Evolutionary conservation across 2,888 invertebrate genomes (phyloP).

Genomic region (Meteorus colon): DNA sequence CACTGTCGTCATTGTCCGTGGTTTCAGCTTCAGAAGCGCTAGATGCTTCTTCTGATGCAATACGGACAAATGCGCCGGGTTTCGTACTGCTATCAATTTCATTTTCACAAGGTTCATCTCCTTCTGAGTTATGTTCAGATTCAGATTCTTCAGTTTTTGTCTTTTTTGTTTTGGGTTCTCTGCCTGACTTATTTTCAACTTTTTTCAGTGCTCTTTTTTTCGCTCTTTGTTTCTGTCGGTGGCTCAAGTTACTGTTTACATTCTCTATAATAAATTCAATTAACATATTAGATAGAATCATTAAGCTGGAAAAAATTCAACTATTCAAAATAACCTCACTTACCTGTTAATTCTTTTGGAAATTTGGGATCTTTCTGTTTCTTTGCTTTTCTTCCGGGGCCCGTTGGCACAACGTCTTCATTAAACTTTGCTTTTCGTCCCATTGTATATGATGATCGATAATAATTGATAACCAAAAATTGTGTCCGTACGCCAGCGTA

Average conservation of each 20-base stretch:
- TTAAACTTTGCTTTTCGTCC: slow-evolving; percentile 89
- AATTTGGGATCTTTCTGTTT: slow-evolving; percentile 89
- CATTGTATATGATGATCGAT: slow-evolving; percentile 75
- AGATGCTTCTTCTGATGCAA: slow-evolving; percentile 30
- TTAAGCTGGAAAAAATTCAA: neutral
- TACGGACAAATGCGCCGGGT: slow-evolving; percentile 50
- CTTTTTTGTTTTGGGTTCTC: slow-evolving; percentile 47
- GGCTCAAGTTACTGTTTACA: slow-evolving; percentile 77
- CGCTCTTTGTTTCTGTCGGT: slow-evolving; percentile 81
- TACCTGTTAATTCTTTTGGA: slow-evolving; percentile 76
- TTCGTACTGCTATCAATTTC: slow-evolving; percentile 57
- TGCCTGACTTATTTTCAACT: slow-evolving; percentile 52
- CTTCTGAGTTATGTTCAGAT: slow-evolving; percentile 21
- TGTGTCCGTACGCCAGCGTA: no score
- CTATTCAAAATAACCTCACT: slow-evolving; percentile 42
- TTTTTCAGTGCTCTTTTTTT: slow-evolving; percentile 75
- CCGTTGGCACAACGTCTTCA: slow-evolving; percentile 83
- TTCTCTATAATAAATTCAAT: slow-evolving; percentile 68
- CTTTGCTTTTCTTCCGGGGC: slow-evolving; percentile 89
- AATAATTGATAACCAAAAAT: no score
- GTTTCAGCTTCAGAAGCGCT: neutral
- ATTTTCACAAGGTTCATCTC: slow-evolving; percentile 39
- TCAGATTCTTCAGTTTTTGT: slow-evolving; percentile 24
- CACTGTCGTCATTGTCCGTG: slow-evolving; percentile 64
- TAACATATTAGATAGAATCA: neutral